These are phyloP conservation scores for Limanda limanda DNA, from an alignment of 2,113 vertebrate species.

Conservation along the genomic window DNA sequence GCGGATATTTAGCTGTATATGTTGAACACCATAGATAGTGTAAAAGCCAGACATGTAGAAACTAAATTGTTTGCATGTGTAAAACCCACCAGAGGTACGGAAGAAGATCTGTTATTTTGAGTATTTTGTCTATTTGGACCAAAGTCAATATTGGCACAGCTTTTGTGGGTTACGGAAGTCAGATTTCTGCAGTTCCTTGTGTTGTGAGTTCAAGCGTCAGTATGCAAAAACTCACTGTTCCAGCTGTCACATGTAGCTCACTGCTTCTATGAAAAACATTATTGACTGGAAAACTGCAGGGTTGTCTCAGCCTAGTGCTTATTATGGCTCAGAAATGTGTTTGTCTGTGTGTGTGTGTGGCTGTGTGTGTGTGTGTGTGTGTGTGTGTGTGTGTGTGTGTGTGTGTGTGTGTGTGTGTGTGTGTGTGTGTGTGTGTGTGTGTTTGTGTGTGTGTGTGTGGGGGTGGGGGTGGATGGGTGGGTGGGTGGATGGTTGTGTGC, in stretches of 20 bases:
- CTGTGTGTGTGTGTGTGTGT: not conserved
- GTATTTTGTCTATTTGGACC: not conserved
- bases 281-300: constrained; percentile 38
- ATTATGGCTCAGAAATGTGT: constrained; percentile 6
- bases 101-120: no score
- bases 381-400: constrained; percentile 19
- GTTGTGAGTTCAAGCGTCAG: not conserved
- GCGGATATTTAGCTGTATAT: no score
- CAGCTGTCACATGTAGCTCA: not conserved
- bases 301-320: constrained; percentile 25
- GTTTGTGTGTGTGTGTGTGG: not conserved
- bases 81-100: no score
- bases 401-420: not conserved
- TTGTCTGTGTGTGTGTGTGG: not conserved
- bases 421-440: not conserved
- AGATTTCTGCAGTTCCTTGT: not conserved
- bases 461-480: constrained; percentile 13
- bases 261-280: constrained; percentile 20
- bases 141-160: not conserved
- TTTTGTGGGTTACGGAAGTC: not conserved
- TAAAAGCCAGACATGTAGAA: no score
- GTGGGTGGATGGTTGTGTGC: constrained; percentile 11
- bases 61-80: no score
- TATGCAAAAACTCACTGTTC: not conserved
- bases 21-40: no score